A percentile compares a stretch with the other conserved stretches of the same genome.
Conservation (phyloP, 92 coral and sea anemone genomes). For the Zoanthus sociatus region DNA sequence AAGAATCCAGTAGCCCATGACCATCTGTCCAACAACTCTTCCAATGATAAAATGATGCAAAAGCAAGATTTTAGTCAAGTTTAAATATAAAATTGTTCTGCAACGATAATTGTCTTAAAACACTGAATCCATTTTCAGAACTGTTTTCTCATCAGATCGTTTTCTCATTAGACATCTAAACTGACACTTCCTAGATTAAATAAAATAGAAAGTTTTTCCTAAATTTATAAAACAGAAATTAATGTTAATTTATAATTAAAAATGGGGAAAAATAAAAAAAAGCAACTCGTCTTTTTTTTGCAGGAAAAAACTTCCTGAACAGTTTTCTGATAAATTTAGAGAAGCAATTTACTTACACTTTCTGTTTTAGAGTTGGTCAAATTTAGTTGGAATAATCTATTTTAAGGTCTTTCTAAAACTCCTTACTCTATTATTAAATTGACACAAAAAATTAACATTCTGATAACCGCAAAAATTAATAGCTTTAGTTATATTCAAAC, state of each 20-base stretch:
- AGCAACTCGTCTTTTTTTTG: too few relatives aligned
- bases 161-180: background rate
- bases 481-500: too few relatives aligned
- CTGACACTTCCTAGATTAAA: background rate
- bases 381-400: too few relatives aligned
- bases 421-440: too few relatives aligned
- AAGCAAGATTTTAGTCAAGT: background rate
- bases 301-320: too few relatives aligned
- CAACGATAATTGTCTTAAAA: background rate
- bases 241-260: background rate
- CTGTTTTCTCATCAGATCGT: slow-evolving; percentile 13
- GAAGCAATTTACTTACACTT: too few relatives aligned
- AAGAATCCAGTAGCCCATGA: slow-evolving; percentile 93
- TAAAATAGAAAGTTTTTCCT: background rate
- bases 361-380: too few relatives aligned
- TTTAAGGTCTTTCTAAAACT: too few relatives aligned
- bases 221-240: background rate
- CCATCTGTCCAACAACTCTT: slow-evolving; percentile 29
- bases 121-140: slow-evolving; percentile 19
- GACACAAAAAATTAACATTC: too few relatives aligned
- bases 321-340: too few relatives aligned
- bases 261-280: too few relatives aligned
- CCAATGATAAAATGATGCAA: background rate
- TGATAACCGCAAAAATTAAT: too few relatives aligned
- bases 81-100: background rate